Conservation (phyloP, 2,797 vertebrate genomes). For the Chelon labrosus region DNA sequence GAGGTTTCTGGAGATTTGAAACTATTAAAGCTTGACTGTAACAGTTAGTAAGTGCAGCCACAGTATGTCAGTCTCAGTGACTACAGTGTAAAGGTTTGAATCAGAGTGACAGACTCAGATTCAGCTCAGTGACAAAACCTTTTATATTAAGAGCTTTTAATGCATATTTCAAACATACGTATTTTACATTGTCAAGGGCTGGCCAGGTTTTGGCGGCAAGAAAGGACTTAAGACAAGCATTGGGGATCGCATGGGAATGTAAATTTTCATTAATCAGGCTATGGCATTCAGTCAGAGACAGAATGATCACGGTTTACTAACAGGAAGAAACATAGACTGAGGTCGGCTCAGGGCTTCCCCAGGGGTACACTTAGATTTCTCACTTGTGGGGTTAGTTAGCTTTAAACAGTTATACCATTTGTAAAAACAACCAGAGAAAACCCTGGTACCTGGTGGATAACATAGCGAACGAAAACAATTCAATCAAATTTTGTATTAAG, state of each 20-base stretch:
- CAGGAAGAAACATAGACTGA: constrained; percentile 22
- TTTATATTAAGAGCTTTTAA: constrained; percentile 7
- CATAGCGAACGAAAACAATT: neutral
- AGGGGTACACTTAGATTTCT: constrained; percentile 13
- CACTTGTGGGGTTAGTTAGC: neutral
- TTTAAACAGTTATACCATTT: constrained; percentile 1
- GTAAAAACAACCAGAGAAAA: constrained; percentile 27
- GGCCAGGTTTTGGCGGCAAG: constrained; percentile 23
- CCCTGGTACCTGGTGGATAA: constrained; percentile 1
- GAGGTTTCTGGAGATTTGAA: neutral
- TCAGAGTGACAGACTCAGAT: neutral
- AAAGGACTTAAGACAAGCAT: constrained; percentile 17
- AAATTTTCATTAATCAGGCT: constrained; percentile 29
- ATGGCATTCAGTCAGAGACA: constrained; percentile 6
- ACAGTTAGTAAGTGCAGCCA: constrained; percentile 1
- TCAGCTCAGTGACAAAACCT: neutral
- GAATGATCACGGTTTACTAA: constrained; percentile 4
- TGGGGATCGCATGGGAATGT: constrained; percentile 44
- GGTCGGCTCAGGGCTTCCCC: constrained; percentile 30
- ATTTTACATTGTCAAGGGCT: neutral
- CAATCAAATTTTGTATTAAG: too few species aligned
- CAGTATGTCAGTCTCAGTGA: neutral
- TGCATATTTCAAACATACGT: neutral
- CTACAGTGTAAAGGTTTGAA: neutral
- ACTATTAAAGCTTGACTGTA: neutral